Evolutionary conservation across 2,113 vertebrate species (phyloP).

Genomic region (Tragulus kanchil): DNA sequence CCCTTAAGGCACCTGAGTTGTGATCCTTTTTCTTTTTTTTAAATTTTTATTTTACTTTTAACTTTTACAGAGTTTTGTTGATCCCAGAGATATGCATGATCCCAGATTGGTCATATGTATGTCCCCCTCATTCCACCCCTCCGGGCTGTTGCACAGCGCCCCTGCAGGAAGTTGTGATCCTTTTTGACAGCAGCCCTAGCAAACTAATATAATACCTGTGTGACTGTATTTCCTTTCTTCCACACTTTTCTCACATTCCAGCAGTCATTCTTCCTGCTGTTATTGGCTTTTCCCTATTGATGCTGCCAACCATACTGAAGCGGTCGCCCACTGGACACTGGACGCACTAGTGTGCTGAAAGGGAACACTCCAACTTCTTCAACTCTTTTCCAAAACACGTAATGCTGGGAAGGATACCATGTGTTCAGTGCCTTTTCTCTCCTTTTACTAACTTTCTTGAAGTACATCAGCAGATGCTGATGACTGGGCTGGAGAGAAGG

Average conservation of each 20-base stretch:
- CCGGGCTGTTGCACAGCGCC: too few species aligned
- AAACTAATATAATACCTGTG: background rate
- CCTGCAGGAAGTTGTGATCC: background rate
- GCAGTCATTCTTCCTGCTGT: background rate
- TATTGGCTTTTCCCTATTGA: background rate
- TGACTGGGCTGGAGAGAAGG: background rate
- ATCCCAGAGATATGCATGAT: too few species aligned
- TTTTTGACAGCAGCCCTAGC: background rate
- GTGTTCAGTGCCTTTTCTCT: background rate
- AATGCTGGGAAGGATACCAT: background rate
- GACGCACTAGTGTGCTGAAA: background rate
- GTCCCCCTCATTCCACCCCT: too few species aligned
- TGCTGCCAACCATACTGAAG: background rate
- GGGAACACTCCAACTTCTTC: background rate
- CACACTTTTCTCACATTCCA: background rate
- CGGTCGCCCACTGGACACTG: fast-evolving
- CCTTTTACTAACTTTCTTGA: background rate
- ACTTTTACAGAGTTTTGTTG: too few species aligned
- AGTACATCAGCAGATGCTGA: background rate
- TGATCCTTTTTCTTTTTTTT: background rate
- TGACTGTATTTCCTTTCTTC: background rate
- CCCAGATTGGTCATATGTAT: too few species aligned
- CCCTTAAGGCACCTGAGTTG: background rate
- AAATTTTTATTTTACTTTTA: too few species aligned
- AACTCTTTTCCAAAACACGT: background rate